Evolutionary conservation across 2,797 vertebrate genomes (phyloP).

Genomic region (Apodemus agrarius): DNA sequence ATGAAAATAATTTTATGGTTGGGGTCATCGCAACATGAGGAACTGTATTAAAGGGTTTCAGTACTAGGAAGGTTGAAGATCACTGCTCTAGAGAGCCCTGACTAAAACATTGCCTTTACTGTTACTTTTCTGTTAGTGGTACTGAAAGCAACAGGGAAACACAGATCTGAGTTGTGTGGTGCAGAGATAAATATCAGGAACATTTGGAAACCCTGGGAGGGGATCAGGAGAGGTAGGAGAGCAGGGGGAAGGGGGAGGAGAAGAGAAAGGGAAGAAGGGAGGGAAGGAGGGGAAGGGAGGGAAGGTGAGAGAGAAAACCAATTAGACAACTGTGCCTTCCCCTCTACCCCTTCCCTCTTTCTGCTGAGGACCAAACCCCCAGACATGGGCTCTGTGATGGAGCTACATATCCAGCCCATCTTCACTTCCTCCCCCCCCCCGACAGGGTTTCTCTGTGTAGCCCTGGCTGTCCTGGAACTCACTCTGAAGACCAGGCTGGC

Average conservation of each 20-base stretch:
- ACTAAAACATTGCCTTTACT: neutral
- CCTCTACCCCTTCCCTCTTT: too few species aligned
- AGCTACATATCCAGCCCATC: too few species aligned
- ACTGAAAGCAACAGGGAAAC: neutral
- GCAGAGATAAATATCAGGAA: neutral
- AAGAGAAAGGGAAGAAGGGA: neutral
- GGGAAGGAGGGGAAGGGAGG: neutral
- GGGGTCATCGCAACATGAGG: neutral
- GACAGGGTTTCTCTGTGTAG: too few species aligned
- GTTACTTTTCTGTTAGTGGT: neutral
- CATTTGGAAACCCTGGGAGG: neutral
- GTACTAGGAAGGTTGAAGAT: neutral
- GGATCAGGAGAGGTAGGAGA: neutral
- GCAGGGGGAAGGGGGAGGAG: too few species aligned
- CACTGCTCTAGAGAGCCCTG: neutral
- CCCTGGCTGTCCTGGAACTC: too few species aligned
- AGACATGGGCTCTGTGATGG: neutral
- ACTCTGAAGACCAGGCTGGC: too few species aligned
- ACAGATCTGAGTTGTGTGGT: neutral
- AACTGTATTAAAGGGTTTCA: neutral
- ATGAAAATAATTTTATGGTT: neutral
- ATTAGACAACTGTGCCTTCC: too few species aligned
- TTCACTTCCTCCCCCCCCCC: too few species aligned
- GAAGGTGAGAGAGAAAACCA: neutral
- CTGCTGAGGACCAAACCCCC: neutral